Evolutionary conservation across 2,888 invertebrate genomes (phyloP).

Genomic region (Teinopalpus imperialis): DNA sequence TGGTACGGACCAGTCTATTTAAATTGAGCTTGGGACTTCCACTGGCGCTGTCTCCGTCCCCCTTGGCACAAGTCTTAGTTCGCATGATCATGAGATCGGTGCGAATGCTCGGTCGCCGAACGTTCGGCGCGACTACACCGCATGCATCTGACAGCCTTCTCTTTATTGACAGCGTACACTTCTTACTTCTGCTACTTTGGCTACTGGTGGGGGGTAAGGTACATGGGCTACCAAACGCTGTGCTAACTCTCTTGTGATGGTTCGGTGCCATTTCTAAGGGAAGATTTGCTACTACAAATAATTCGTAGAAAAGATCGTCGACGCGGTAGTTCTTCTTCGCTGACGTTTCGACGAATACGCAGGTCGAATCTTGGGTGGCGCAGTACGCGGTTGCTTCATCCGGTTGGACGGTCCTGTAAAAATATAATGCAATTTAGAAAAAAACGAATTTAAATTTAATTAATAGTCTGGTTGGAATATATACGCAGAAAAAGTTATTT

Average conservation of each 20-base stretch:
- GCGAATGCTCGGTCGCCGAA: constrained; percentile 91
- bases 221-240: constrained; percentile 89
- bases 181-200: constrained; percentile 85
- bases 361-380: constrained; percentile 87
- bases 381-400: constrained; percentile 91
- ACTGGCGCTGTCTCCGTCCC: constrained; percentile 84
- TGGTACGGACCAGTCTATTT: constrained; percentile 70
- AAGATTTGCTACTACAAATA: constrained; percentile 91
- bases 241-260: constrained; percentile 90
- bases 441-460: too few species aligned
- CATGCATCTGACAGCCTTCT: constrained; percentile 92
- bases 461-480: too few species aligned
- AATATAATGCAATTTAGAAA: too few species aligned
- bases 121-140: constrained; percentile 94
- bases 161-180: constrained; percentile 90
- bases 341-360: constrained; percentile 91
- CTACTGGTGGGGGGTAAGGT: constrained; percentile 87
- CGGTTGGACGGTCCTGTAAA: constrained; percentile 86
- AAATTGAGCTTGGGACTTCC: constrained; percentile 76
- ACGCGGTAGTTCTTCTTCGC: constrained; percentile 91
- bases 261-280: constrained; percentile 95
- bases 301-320: constrained; percentile 91
- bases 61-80: constrained; percentile 89
- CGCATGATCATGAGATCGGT: constrained; percentile 95
- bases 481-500: too few species aligned